These are phyloP conservation scores for Cryptoblepharus egeriae DNA, from an alignment of 2,797 vertebrate species.

Conservation along the genomic window DNA sequence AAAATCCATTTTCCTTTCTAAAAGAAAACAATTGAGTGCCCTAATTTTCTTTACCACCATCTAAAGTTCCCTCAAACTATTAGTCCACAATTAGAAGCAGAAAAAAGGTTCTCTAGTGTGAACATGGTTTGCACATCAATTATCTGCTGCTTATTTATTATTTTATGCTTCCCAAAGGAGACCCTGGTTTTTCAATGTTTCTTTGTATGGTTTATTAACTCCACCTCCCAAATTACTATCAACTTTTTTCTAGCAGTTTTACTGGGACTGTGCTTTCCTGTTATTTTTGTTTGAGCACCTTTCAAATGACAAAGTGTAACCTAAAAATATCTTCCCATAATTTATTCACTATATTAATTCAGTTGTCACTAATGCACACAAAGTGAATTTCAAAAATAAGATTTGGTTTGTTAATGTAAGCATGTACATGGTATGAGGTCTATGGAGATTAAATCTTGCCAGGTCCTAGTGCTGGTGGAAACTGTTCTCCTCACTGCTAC, in stretches of 20 bases:
- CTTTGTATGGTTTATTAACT: neutral
- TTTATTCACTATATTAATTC: neutral
- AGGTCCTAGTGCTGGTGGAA: no score
- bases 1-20: slow-evolving; percentile 4
- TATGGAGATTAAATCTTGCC: neutral
- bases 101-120: neutral
- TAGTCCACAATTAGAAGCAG: neutral
- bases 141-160: slow-evolving; percentile 7
- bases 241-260: neutral
- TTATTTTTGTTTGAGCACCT: neutral
- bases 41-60: neutral
- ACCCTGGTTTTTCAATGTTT: neutral
- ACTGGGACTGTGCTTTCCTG: neutral
- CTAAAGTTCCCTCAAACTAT: neutral
- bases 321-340: neutral
- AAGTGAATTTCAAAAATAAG: neutral
- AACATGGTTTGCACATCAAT: neutral
- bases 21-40: neutral
- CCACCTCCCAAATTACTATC: neutral
- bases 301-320: neutral
- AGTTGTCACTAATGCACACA: neutral
- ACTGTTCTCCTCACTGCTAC: no score
- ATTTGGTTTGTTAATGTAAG: neutral
- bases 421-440: neutral
- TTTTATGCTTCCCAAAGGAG: neutral